These are phyloP conservation scores for Microctonus aethiopoides DNA, from an alignment of 2,888 invertebrate species.

Conservation along the genomic window DNA sequence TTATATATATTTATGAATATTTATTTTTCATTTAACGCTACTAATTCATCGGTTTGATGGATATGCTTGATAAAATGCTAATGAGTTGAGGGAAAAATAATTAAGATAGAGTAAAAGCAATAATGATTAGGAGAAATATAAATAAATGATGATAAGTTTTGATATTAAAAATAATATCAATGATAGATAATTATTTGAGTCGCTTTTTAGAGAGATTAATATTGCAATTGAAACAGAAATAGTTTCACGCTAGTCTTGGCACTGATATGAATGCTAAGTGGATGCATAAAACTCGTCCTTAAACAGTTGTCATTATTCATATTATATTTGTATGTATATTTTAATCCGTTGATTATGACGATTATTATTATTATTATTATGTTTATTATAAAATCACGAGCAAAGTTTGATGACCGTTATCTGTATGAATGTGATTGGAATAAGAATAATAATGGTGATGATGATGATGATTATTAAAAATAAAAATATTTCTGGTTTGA, in stretches of 20 bases:
- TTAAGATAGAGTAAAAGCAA: background rate
- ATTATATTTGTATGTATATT: background rate
- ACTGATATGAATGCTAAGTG: constrained; percentile 24
- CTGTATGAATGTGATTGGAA: background rate
- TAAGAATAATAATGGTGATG: background rate
- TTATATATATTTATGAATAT: background rate
- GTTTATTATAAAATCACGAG: background rate
- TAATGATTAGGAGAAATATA: background rate
- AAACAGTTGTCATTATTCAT: background rate
- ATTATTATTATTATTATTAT: background rate
- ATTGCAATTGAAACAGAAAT: constrained; percentile 40
- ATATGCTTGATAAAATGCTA: background rate
- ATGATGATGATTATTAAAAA: background rate
- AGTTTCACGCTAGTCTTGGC: constrained; percentile 36
- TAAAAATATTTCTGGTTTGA: background rate
- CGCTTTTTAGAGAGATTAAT: constrained; percentile 14
- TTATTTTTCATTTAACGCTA: background rate
- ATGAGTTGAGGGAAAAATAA: background rate
- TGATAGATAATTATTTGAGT: constrained; percentile 4
- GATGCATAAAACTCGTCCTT: background rate
- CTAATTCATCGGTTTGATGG: background rate
- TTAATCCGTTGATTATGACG: background rate
- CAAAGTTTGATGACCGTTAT: background rate
- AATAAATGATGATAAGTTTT: background rate
- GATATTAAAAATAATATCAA: background rate